Evolutionary conservation across 2,797 vertebrate species (phyloP), one percentile per base, ranked within the genome.

Genomic region (Petrocephalus sullivani): DNA sequence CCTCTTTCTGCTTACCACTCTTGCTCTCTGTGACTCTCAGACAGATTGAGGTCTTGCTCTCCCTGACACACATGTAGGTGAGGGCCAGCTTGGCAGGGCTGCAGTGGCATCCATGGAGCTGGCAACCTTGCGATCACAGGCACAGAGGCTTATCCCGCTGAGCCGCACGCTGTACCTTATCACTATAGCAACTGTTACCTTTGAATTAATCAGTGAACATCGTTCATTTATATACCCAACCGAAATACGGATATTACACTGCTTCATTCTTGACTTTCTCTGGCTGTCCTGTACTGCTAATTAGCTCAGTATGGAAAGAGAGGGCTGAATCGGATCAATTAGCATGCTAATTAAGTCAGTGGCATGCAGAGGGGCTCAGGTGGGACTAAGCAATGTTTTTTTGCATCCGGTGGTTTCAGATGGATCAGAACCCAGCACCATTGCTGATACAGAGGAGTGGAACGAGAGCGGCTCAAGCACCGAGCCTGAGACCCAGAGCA

Each of bases 381-480:
- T 41, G 46, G 41, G 71, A 41, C 71, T n/a, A 46, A 46, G 19
- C 6, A 7, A 78, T 21, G 33, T 85, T 56, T 56, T 56, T 71
- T 28, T 33, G 33, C 33, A 16, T 54, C n/a, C 3, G 81, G 81
- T 85, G 81, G 46, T 90, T 91, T 12, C 89, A 97, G 97, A 95
- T 86, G 93, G 93, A 19, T 94, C 93, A 0, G 95, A 95, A 85
- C 88, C 93, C 7, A 94, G 91, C 1, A 90, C 90, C 0, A 91
- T 93, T 86, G 94, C 92, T 4, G 97, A 96, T 87, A 93, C 94
- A 7, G 97, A 97, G 85, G 97, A 96, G 88, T 97, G 95, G 89
- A 96, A 96, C 10, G 96, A 96, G 90, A 97, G 96, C 78, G 95
- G 95, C 71, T 97, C 96, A 0, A 94, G 96, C 91, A 96, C 96